phyloP scores from a whole-genome alignment of 2,888 invertebrate species.

The Villa cingulata region DNA sequence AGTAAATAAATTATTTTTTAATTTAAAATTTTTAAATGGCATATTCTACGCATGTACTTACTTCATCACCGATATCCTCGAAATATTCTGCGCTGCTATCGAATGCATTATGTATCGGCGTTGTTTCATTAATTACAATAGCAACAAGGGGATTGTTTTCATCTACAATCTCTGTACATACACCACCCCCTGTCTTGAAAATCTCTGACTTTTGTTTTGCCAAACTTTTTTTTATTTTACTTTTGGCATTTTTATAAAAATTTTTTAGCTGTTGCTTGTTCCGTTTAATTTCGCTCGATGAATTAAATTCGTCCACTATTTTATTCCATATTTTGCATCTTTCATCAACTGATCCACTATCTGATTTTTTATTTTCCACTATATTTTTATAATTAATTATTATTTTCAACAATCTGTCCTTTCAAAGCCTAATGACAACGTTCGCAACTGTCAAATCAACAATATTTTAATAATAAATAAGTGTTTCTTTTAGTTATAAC shows the following conservation, averaged over 20 bases:
- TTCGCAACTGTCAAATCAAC: too few species aligned
- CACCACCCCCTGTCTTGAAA: neutral
- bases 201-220: neutral
- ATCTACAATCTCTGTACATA: neutral
- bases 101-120: neutral
- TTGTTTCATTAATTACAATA: neutral
- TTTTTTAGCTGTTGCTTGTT: neutral
- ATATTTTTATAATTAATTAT: neutral
- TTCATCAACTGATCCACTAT: neutral
- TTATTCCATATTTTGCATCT: neutral
- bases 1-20: too few species aligned
- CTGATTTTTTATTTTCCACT: neutral
- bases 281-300: neutral
- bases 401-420: too few species aligned
- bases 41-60: too few species aligned
- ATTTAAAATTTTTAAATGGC: too few species aligned
- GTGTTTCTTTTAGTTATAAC: too few species aligned
- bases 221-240: neutral
- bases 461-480: too few species aligned
- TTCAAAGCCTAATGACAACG: too few species aligned
- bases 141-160: neutral
- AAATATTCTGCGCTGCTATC: neutral
- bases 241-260: neutral
- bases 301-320: neutral
- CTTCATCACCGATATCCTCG: too few species aligned